Evolutionary conservation across 2,797 vertebrate species (phyloP).

Genomic region (Centroberyx gerrardi): DNA sequence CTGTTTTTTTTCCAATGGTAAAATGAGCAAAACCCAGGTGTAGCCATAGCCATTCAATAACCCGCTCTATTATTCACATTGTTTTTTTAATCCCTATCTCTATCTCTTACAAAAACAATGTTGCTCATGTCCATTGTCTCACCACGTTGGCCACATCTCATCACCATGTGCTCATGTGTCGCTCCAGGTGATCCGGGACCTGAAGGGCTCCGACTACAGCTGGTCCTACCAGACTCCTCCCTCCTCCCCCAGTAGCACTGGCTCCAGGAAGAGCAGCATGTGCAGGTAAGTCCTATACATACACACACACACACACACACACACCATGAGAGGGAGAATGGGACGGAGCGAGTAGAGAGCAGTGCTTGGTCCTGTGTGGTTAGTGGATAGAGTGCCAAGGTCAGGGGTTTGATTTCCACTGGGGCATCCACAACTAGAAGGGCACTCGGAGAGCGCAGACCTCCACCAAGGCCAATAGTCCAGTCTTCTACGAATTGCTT

Average conservation of each 20-base stretch:
- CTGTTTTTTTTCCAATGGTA: too few relatives aligned
- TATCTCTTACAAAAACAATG: not conserved
- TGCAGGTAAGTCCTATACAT: constrained; percentile 88
- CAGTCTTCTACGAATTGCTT: too few relatives aligned
- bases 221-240: constrained; percentile 99
- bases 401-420: not conserved
- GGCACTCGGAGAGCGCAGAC: too few relatives aligned
- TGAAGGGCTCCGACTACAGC: constrained; percentile 97
- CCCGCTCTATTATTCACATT: too few relatives aligned
- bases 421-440: not conserved
- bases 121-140: not conserved
- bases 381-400: not conserved
- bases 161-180: constrained; percentile 26
- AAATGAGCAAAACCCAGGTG: too few relatives aligned
- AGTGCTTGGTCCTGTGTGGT: too few relatives aligned
- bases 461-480: too few relatives aligned
- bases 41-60: too few relatives aligned
- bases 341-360: too few relatives aligned
- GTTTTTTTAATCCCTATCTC: not conserved
- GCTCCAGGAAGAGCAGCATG: constrained; percentile 98
- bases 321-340: not conserved
- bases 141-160: not conserved
- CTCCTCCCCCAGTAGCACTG: constrained; percentile 94
- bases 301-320: not conserved
- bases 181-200: constrained; percentile 94